phyloP scores from a whole-genome alignment of 2,888 invertebrate species.

The Agriopis leucophaearia region DNA sequence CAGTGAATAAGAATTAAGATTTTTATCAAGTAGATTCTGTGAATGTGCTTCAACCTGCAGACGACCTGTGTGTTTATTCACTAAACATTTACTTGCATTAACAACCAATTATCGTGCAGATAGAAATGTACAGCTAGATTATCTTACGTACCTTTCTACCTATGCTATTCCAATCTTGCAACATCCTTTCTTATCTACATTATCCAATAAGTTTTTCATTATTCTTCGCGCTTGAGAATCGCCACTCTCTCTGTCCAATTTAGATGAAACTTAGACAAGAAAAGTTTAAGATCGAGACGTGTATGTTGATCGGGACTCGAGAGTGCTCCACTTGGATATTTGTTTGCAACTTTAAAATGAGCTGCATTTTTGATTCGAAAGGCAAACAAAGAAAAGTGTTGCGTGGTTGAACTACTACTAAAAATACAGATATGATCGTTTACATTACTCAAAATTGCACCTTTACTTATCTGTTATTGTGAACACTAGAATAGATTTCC shows the following conservation, averaged over 20 bases:
- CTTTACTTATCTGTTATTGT: neutral
- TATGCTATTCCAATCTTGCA: neutral
- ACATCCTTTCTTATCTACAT: constrained; percentile 6
- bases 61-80: neutral
- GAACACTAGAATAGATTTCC: neutral
- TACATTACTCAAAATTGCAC: neutral
- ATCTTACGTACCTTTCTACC: neutral
- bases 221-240: constrained; percentile 21
- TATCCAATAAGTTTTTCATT: constrained; percentile 2
- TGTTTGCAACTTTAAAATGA: constrained; percentile 40
- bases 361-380: constrained; percentile 42
- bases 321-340: constrained; percentile 36
- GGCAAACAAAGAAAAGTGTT: constrained; percentile 25
- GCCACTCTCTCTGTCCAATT: constrained; percentile 29
- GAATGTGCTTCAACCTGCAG: neutral
- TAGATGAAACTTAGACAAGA: constrained; percentile 39
- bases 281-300: constrained; percentile 35
- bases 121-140: neutral
- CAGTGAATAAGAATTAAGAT: no score
- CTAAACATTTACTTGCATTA: neutral
- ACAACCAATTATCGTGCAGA: constrained; percentile 5
- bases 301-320: constrained; percentile 37
- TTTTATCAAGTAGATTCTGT: neutral
- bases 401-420: neutral
- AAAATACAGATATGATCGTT: no score